phyloP scores from a whole-genome alignment of 2,113 vertebrate genomes.

The Menidia beryllina region DNA sequence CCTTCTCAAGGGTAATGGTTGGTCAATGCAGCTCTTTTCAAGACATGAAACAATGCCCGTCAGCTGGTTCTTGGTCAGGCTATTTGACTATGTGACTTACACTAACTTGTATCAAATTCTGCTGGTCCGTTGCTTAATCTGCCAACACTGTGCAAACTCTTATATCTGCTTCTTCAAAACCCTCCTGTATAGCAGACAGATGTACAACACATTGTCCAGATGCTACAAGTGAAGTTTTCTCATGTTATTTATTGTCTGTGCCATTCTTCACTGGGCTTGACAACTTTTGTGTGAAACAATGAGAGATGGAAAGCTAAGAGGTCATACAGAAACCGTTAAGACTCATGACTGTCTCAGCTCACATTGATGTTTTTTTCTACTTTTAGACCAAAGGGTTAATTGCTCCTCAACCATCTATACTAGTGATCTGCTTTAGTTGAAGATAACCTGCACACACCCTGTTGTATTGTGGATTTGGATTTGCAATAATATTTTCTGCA shows the following conservation, averaged over 20 bases:
- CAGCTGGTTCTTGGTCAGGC: neutral
- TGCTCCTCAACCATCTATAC: neutral
- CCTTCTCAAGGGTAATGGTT: neutral
- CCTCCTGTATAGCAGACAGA: neutral
- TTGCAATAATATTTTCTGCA: no score
- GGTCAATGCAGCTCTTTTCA: conserved; percentile 3
- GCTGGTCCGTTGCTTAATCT: neutral
- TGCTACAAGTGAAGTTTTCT: neutral
- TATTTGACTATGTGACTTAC: conserved; percentile 10
- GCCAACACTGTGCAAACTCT: neutral
- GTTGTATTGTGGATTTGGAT: neutral
- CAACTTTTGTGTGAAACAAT: neutral
- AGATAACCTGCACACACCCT: neutral
- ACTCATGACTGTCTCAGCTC: neutral
- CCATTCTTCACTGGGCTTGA: neutral
- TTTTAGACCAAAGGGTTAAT: no score
- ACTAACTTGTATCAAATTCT: neutral
- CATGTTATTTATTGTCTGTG: neutral
- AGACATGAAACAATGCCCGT: neutral
- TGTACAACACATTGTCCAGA: neutral
- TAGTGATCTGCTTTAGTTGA: neutral
- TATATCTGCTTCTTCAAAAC: conserved; percentile 6
- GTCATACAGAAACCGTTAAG: neutral
- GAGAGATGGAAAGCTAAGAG: neutral
- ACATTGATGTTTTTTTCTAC: neutral